Conservation (phyloP, 2,888 invertebrate species). For the Epinotia brunnichana region DNA sequence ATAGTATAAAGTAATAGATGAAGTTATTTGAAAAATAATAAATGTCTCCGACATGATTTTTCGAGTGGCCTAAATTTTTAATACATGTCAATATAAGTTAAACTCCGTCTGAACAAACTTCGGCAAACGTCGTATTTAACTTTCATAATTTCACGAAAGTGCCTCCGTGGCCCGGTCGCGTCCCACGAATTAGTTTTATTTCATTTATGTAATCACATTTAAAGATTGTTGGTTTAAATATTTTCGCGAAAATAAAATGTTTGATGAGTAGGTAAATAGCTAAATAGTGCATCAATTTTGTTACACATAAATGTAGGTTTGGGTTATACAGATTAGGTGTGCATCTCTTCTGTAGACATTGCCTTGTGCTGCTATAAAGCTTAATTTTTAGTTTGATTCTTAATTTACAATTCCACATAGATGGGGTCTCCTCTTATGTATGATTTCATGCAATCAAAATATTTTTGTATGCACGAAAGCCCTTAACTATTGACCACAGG, state of each 20-base stretch:
- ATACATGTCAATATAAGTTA: conserved; percentile 38
- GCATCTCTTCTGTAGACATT: too few species aligned
- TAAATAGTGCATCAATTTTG: too few species aligned
- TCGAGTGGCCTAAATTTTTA: conserved; percentile 36
- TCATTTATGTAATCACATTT: not conserved
- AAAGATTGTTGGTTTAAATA: not conserved
- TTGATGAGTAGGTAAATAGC: too few species aligned
- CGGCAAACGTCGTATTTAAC: conserved; percentile 18
- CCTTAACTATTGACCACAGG: too few species aligned
- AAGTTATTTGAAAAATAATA: conserved; percentile 33
- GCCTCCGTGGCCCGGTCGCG: conserved; percentile 9
- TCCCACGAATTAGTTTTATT: conserved; percentile 4
- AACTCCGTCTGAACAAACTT: conserved; percentile 8
- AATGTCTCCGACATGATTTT: conserved; percentile 32
- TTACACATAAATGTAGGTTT: too few species aligned
- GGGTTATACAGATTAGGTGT: too few species aligned
- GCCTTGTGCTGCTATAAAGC: too few species aligned
- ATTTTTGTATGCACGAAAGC: too few species aligned
- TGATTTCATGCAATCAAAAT: too few species aligned
- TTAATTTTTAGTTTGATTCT: too few species aligned
- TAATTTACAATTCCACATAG: too few species aligned
- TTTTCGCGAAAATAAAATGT: not conserved
- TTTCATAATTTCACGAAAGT: conserved; percentile 19
- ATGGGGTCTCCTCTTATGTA: too few species aligned
- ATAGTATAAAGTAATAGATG: not conserved